Conservation (phyloP, 2,888 invertebrate species). For the Amorpha juglandis region DNA sequence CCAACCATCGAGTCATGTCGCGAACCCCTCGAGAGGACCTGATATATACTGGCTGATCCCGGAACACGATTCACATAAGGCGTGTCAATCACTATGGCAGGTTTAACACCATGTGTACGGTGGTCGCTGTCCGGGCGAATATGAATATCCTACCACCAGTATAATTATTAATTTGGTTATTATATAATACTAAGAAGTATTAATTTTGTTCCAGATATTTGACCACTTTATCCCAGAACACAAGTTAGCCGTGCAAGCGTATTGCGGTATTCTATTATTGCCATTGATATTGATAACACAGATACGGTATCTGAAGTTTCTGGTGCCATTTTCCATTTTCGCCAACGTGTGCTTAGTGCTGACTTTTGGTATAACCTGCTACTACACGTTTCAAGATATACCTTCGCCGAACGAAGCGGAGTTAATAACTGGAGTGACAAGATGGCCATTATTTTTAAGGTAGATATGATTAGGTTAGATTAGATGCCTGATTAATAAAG, state of each 20-base stretch:
- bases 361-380: slow-evolving; percentile 91
- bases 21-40: too few relatives aligned
- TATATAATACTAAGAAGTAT: too few relatives aligned
- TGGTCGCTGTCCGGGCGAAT: too few relatives aligned
- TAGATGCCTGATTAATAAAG: too few relatives aligned
- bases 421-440: slow-evolving; percentile 69
- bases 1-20: too few relatives aligned
- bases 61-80: too few relatives aligned
- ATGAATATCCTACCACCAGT: too few relatives aligned
- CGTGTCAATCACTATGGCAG: too few relatives aligned
- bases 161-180: too few relatives aligned
- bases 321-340: slow-evolving; percentile 94
- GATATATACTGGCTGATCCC: too few relatives aligned
- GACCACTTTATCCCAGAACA: slow-evolving; percentile 64
- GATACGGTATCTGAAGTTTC: slow-evolving; percentile 88
- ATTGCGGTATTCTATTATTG: slow-evolving; percentile 86
- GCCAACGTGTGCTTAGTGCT: slow-evolving; percentile 92
- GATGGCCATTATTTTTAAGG: slow-evolving; percentile 93
- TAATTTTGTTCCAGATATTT: slow-evolving; percentile 76
- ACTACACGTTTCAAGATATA: slow-evolving; percentile 88
- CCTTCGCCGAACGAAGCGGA: slow-evolving; percentile 58
- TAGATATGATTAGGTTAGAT: slow-evolving; percentile 36
- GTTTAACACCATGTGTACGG: too few relatives aligned
- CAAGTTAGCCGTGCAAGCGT: slow-evolving; percentile 82
- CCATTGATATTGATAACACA: slow-evolving; percentile 89